These are phyloP conservation scores for Maconellicoccus hirsutus DNA, from an alignment of 1,140 invertebrate species.

Conservation along the genomic window DNA sequence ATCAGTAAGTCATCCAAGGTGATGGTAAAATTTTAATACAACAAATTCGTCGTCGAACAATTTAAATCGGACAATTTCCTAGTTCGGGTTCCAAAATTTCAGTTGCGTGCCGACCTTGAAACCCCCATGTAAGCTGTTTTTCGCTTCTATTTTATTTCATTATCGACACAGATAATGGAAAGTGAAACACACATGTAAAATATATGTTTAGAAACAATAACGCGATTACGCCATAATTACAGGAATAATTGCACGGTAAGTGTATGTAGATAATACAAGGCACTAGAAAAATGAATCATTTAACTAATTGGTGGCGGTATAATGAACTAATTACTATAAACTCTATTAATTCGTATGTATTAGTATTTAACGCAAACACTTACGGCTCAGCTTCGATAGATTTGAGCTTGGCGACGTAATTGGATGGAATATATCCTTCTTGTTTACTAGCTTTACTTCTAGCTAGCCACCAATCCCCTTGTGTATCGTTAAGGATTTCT, in stretches of 20 bases:
- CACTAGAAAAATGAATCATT: too few relatives aligned
- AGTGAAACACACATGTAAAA: too few relatives aligned
- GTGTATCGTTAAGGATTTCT: conserved; percentile 95
- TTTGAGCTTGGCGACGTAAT: conserved; percentile 97
- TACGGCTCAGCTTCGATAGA: conserved; percentile 99
- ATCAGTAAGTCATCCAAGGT: neutral
- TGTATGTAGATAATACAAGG: too few relatives aligned
- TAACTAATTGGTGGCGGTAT: too few relatives aligned
- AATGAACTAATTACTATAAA: too few relatives aligned
- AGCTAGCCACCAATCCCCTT: conserved; percentile 99
- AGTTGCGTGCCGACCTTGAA: neutral
- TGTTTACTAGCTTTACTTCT: conserved; percentile 85
- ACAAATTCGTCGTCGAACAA: neutral
- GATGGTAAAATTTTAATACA: neutral
- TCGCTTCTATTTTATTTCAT: too few relatives aligned
- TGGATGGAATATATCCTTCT: conserved; percentile 98
- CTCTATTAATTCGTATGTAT: too few relatives aligned
- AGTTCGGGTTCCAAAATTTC: neutral
- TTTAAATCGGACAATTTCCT: neutral
- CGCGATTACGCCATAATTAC: too few relatives aligned
- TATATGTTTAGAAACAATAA: too few relatives aligned
- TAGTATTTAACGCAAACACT: conserved; percentile 42
- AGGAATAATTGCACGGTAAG: too few relatives aligned
- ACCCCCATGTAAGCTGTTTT: too few relatives aligned
- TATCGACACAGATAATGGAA: too few relatives aligned